These are phyloP conservation scores for Nanorana parkeri DNA, from an alignment of 2,113 vertebrate species.

Conservation along the genomic window DNA sequence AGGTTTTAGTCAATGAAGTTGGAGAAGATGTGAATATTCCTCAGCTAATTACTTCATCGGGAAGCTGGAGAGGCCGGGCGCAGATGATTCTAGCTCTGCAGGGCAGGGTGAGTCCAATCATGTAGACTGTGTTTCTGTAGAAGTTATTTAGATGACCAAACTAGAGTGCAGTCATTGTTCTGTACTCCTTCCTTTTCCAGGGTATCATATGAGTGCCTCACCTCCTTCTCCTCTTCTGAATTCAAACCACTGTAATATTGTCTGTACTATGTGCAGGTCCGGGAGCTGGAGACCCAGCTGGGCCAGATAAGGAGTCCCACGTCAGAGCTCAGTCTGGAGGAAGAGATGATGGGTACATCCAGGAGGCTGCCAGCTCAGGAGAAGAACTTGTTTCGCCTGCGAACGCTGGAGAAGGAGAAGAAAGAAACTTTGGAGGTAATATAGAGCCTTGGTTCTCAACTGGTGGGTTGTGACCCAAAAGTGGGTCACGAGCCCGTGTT, in stretches of 20 bases:
- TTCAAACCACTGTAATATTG: neutral
- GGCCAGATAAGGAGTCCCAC: constrained; percentile 66
- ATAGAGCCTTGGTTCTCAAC: too few species aligned
- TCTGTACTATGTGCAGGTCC: constrained; percentile 72
- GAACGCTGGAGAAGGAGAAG: constrained; percentile 82
- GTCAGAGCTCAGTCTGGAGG: constrained; percentile 62
- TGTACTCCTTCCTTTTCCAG: too few species aligned
- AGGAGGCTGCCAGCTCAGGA: constrained; percentile 76
- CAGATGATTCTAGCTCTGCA: constrained; percentile 92
- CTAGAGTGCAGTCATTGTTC: too few species aligned
- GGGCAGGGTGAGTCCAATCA: constrained; percentile 76
- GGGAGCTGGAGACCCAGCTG: constrained; percentile 87
- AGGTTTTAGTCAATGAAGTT: constrained; percentile 87
- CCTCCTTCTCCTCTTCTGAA: too few species aligned
- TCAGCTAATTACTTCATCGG: constrained; percentile 75
- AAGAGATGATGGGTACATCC: constrained; percentile 63
- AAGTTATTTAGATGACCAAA: too few species aligned
- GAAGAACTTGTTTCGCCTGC: constrained; percentile 83
- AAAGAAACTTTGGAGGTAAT: constrained; percentile 84
- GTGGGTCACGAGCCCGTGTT: too few species aligned
- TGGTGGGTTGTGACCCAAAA: too few species aligned
- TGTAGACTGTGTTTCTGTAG: neutral
- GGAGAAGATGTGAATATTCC: constrained; percentile 88
- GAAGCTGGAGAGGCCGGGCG: constrained; percentile 87
- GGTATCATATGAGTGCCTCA: too few species aligned